Base-by-base conservation (phyloP, 64 coral and sea anemone genomes). In the Hydrozoanthus tunicans region DNA sequence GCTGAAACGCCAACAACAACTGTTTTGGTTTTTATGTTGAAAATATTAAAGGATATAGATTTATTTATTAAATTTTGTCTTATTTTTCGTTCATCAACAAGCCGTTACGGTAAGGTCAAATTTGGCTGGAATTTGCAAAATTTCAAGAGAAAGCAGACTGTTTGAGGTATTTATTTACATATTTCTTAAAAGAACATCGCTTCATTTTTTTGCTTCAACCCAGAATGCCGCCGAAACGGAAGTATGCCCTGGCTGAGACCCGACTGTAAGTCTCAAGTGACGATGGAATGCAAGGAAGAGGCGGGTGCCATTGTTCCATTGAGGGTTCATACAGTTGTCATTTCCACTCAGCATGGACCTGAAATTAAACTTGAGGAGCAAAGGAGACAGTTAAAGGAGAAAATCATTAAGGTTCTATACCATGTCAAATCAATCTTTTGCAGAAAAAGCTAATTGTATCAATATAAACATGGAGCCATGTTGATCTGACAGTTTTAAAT, bases 201-300 rank as follows among this genome's bases (percentile, higher is more conserved):
- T 51, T 10, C 8, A 32, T 10, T 11, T 85, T 56, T 5, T 71
- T 15, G 17, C 24, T 60, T 74, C 3, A 24, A 59, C 14, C 59
- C 56, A 86, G 83, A 92, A 4, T 75, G 73, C 69, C 91, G 80
- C 54, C 91, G 81, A 15, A 13, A 92, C 7, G 91, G 91, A 17
- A 83, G 71, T 56, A 92, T 92, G 70, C 72, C 91, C 1, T 92
- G 81, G 81, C 54, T 92, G 4, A 62, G 80, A 78, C 91, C 91
- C 4, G 91, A 92, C 52, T 85, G 79, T 15, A 92, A 92, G 81
- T 86, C 91, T 20, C 91, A 92, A 53, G 91, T 92, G 24, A 92
- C 91, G 12, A 85, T 92, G 56, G 91, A 92, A 79, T 92, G 83
- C 53, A 70, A 69, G 70, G 53, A 79, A 51, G 91, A 78, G 8